Percentiles rank a stretch among this genome's conserved stretches.
Evolutionary conservation across 2,113 vertebrate genomes (phyloP).

Genomic region (Aspidoscelis tigris): DNA sequence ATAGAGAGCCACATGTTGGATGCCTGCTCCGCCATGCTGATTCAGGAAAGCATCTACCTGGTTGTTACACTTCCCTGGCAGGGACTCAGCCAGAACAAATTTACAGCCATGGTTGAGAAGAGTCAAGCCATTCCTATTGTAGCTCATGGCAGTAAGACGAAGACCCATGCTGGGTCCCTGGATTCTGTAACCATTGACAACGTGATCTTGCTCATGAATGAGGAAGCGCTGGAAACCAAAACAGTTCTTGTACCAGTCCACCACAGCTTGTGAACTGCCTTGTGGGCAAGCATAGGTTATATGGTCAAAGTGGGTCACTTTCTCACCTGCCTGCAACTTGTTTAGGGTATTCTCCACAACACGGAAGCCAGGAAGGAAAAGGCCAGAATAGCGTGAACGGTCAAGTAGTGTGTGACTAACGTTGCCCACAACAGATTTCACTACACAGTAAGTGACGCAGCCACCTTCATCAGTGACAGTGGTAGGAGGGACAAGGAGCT

Average conservation of each 20-base stretch:
- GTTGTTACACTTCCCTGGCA: constrained; percentile 77
- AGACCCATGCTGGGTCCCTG: constrained; percentile 81
- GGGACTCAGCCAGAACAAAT: constrained; percentile 88
- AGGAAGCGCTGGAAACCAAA: constrained; percentile 89
- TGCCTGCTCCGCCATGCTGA: constrained; percentile 83
- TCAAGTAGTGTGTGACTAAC: constrained; percentile 90
- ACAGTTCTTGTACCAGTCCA: constrained; percentile 86
- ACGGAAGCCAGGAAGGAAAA: constrained; percentile 87
- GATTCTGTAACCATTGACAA: constrained; percentile 65
- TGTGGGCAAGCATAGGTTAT: constrained; percentile 84
- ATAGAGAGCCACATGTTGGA: constrained; percentile 90
- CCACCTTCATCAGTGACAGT: constrained; percentile 76
- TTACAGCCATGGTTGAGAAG: constrained; percentile 75
- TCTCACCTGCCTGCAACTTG: not conserved
- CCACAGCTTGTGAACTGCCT: constrained; percentile 69
- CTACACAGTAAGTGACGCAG: constrained; percentile 81
- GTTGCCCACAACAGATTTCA: constrained; percentile 84
- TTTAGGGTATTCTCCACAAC: constrained; percentile 20
- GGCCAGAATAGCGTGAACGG: constrained; percentile 75
- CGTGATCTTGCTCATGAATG: constrained; percentile 78
- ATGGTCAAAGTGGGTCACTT: constrained; percentile 90
- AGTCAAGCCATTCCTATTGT: rapidly evolving
- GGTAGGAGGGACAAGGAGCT: constrained; percentile 81
- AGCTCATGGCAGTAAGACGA: constrained; percentile 84
- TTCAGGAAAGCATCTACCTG: constrained; percentile 90